Conservation (phyloP, 2,888 invertebrate genomes). For the Eupithecia subumbrata region DNA sequence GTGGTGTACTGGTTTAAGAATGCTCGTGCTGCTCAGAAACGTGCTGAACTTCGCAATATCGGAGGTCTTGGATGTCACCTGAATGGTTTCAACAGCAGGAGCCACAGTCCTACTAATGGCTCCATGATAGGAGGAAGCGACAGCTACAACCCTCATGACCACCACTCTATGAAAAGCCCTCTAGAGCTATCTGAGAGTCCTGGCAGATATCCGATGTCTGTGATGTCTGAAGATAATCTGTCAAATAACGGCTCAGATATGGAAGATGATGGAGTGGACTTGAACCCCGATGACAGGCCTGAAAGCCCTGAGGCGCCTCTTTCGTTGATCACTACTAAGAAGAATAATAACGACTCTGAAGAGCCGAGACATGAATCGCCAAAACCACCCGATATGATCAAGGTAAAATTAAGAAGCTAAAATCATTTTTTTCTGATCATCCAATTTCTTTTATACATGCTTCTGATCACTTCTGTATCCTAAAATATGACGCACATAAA, state of each 20-base stretch:
- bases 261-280: constrained; percentile 86
- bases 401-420: constrained; percentile 56
- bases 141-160: constrained; percentile 84
- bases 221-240: constrained; percentile 86
- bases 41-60: constrained; percentile 91
- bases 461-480: not conserved
- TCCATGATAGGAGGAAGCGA: constrained; percentile 85
- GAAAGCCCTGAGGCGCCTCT: constrained; percentile 87
- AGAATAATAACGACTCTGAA: constrained; percentile 77
- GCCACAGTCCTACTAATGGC: constrained; percentile 86
- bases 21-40: constrained; percentile 96
- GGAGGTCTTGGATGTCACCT: constrained; percentile 84
- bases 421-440: not conserved
- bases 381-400: constrained; percentile 81
- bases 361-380: constrained; percentile 79
- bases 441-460: not conserved
- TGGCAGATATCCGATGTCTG: constrained; percentile 85
- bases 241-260: constrained; percentile 87
- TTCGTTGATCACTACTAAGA: constrained; percentile 87
- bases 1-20: constrained; percentile 99
- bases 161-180: constrained; percentile 86
- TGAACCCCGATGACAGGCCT: constrained; percentile 83
- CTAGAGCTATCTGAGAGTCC: constrained; percentile 82
- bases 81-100: constrained; percentile 86
- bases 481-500: not conserved